Conservation (phyloP, 2,113 vertebrate species). For the Vireo altiloquus region DNA sequence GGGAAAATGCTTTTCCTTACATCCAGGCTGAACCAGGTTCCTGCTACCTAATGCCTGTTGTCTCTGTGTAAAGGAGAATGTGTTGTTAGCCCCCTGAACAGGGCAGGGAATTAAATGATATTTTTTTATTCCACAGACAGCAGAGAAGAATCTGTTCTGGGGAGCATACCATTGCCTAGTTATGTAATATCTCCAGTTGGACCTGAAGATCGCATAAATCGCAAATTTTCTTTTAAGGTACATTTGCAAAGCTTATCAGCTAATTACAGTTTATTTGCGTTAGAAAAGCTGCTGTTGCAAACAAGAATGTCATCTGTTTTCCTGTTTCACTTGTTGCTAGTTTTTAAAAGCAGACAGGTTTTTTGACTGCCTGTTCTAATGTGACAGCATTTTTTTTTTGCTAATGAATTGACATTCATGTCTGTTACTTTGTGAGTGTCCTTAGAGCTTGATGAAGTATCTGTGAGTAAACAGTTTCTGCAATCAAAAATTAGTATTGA, state of each 20-base stretch:
- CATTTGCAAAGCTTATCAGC: background rate
- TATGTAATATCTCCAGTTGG: conserved; percentile 89
- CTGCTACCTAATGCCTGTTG: background rate
- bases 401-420: background rate
- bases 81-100: background rate
- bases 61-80: background rate
- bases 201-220: conserved; percentile 92
- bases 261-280: background rate
- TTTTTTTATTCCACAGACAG: conserved; percentile 81
- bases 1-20: background rate
- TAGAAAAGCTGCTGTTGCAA: background rate
- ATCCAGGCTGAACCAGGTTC: background rate
- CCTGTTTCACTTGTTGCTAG: background rate
- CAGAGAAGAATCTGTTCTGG: conserved; percentile 93
- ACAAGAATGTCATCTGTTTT: background rate
- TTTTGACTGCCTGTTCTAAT: background rate
- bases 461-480: background rate
- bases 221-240: conserved; percentile 98
- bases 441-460: background rate
- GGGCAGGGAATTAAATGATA: background rate
- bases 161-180: conserved; percentile 94
- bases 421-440: background rate
- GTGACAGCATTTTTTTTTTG: background rate
- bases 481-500: background rate
- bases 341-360: background rate